phyloP scores from a whole-genome alignment of 2,888 invertebrate genomes.

The Junonia oenone region DNA sequence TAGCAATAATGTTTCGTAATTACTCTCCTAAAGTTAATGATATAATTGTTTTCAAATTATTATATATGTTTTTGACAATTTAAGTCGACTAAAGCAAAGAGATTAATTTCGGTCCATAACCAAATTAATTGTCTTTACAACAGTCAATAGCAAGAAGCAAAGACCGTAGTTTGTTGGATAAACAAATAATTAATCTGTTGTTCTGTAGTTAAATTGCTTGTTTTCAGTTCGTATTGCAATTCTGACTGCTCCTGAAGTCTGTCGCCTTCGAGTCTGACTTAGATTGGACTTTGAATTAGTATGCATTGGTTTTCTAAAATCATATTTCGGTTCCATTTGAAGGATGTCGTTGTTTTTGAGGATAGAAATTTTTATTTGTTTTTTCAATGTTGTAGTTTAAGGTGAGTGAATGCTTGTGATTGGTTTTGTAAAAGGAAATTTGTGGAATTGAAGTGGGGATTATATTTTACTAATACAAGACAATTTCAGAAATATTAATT shows the following conservation, averaged over 20 bases:
- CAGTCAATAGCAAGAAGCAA: constrained; percentile 37
- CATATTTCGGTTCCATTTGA: not conserved
- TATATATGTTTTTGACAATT: no score
- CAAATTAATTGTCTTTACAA: constrained; percentile 16
- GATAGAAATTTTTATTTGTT: not conserved
- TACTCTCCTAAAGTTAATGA: no score
- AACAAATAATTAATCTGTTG: constrained; percentile 72
- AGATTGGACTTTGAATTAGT: constrained; percentile 4
- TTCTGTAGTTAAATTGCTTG: constrained; percentile 70
- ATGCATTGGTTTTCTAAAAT: not conserved
- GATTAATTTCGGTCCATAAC: no score
- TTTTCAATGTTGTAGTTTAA: not conserved
- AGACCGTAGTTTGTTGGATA: constrained; percentile 56
- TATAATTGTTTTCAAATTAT: no score
- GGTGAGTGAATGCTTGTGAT: no score
- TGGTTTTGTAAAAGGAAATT: no score
- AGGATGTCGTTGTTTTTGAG: not conserved
- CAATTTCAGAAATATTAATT: no score
- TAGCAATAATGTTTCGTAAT: no score
- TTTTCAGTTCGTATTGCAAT: constrained; percentile 58
- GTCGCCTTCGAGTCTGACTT: constrained; percentile 3
- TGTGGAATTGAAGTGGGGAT: no score
- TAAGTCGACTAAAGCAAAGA: no score
- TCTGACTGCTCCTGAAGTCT: constrained; percentile 9
- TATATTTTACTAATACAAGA: no score